Conservation (phyloP, 2,113 vertebrate species). For the Amphilophus citrinellus region DNA sequence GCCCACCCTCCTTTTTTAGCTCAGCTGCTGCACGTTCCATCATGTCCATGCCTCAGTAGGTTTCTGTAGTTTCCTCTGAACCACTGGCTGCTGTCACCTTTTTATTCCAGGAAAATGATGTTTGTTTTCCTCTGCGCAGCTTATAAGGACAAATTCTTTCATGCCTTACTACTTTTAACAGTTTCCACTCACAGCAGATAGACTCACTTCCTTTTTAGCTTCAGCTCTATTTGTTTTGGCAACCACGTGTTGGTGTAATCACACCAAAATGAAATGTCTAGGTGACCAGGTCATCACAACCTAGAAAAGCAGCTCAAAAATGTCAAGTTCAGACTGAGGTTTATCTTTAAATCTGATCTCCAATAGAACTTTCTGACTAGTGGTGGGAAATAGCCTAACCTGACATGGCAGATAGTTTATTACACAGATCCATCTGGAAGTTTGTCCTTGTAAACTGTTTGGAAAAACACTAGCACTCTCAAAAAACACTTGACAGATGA, state of each 20-base stretch:
- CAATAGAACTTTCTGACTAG: neutral
- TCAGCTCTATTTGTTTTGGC: constrained; percentile 15
- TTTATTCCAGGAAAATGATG: neutral
- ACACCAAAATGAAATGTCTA: neutral
- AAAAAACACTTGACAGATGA: neutral
- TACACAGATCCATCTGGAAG: neutral
- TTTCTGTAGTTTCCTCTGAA: neutral
- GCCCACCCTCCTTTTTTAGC: constrained; percentile 62
- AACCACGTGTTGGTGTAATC: neutral
- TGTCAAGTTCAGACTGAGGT: neutral
- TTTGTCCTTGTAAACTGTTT: neutral
- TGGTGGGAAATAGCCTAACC: neutral
- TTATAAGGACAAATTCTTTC: neutral
- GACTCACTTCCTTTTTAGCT: neutral
- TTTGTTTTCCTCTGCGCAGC: neutral
- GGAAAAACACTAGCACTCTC: neutral
- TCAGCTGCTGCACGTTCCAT: constrained; percentile 4
- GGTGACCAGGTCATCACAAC: constrained; percentile 17
- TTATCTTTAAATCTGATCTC: neutral
- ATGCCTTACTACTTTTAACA: neutral
- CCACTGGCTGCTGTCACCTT: neutral
- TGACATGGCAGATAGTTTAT: constrained; percentile 3
- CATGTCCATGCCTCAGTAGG: neutral
- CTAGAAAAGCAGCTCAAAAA: neutral
- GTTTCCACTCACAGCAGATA: neutral